Conservation (phyloP, 2,888 invertebrate species). For the Sphecodes monilicornis region DNA sequence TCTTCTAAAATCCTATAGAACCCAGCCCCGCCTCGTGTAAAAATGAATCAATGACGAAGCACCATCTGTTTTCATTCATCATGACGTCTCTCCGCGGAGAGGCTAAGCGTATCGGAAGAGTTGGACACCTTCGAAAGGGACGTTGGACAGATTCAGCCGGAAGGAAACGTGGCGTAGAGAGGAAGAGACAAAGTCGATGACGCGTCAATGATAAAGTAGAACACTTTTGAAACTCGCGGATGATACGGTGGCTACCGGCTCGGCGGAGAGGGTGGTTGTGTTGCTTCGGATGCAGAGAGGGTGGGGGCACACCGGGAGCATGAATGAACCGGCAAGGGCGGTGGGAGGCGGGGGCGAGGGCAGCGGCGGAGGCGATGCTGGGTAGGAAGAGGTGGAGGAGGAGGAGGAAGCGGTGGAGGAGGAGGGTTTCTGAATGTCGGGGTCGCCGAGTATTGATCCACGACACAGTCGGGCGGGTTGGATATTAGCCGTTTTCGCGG, state of each 20-base stretch:
- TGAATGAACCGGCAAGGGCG: constrained; percentile 79
- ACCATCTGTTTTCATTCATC: not conserved
- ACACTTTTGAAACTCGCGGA: not conserved
- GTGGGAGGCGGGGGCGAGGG: constrained; percentile 63
- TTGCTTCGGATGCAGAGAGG: constrained; percentile 55
- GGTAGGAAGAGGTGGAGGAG: constrained; percentile 72
- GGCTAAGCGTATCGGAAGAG: not conserved
- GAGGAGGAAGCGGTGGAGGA: constrained; percentile 75
- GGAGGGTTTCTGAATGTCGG: constrained; percentile 83
- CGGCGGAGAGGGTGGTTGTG: constrained; percentile 63
- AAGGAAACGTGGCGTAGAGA: not conserved
- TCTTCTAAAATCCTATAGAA: not conserved
- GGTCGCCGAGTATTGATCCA: constrained; percentile 84
- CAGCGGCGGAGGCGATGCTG: constrained; percentile 77
- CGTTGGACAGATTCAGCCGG: not conserved
- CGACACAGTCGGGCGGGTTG: constrained; percentile 77
- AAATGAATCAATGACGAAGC: not conserved
- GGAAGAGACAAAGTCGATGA: not conserved
- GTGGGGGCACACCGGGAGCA: constrained; percentile 72
- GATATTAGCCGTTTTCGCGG: constrained; percentile 81
- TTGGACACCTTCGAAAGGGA: not conserved
- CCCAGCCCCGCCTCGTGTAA: not conserved
- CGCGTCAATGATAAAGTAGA: not conserved
- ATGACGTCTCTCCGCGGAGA: not conserved
- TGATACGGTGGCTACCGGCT: constrained; percentile 34